Evolutionary conservation across 1,140 invertebrate species (phyloP), one percentile per base, ranked within the genome.

Genomic region (Paralvinella palmiformis): DNA sequence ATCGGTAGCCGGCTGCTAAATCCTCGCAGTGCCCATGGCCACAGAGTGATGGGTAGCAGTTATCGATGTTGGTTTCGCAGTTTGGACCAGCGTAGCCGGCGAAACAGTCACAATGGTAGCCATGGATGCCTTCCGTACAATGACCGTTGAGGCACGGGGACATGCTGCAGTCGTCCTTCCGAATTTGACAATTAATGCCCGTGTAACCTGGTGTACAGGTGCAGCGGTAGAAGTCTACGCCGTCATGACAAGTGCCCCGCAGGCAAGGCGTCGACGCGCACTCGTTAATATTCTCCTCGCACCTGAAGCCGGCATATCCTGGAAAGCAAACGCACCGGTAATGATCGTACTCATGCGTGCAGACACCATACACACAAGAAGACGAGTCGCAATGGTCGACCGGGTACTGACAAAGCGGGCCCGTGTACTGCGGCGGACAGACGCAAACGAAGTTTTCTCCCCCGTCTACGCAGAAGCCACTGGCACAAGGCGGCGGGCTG

Each of bases 371-470:
- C 69, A 88, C 84, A 74, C 96, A 99, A 0, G 95, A 94, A 62
- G 87, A 86, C 29, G 83, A 85, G 0, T 59, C 67, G 64, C 64
- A 62, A 33, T 63, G 52, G 41, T 66, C 48, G 33, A 48, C 41
- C 76, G 96, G 96, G 31, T 90, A 93, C 79, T 94, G 90, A 74
- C 93, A 96, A 75, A 92, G 90, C 58, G 91, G 92, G 1, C 37
- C 37, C n/a, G 37, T 10, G n/a, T 41, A 41, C 37, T n/a, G 10
- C n/a, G 37, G 37, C 37, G 37, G 37, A n/a, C 37, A 41, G 37
- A 41, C n/a, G 37, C 37, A 41, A 10, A n/a, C n/a, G 37, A 41
- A 41, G 10, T 41, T 10, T 10, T n/a, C 37, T 10, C n/a, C n/a
- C n/a, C 10, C 55, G 20, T 57, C 55, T 20, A 7, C 29, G 20